Evolutionary conservation across 2,113 vertebrate genomes (phyloP).

Genomic region (Hippocampus comes): DNA sequence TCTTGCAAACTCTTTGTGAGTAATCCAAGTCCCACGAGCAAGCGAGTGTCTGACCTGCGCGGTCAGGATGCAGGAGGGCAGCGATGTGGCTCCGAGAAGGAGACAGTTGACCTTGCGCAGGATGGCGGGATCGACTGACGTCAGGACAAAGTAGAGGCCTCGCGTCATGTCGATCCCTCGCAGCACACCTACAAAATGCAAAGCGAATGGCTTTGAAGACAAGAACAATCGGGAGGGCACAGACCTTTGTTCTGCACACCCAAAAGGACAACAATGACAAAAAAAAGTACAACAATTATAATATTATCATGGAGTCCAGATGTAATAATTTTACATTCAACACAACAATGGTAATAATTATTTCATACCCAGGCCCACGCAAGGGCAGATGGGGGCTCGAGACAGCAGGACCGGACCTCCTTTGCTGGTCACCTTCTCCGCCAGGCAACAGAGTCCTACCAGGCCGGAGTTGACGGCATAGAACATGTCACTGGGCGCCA

Average conservation of each 20-base stretch:
- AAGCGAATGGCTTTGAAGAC: not conserved
- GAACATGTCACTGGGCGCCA: conserved; percentile 83
- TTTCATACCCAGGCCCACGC: conserved; percentile 86
- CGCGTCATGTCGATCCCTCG: conserved; percentile 84
- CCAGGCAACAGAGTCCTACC: conserved; percentile 86
- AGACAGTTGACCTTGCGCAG: conserved; percentile 87
- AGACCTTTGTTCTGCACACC: not conserved
- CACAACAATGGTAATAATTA: not conserved
- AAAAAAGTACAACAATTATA: not conserved
- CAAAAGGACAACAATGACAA: not conserved
- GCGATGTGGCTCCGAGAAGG: conserved; percentile 77
- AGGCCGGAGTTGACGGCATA: conserved; percentile 84
- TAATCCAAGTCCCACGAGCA: too few species aligned
- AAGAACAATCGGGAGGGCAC: not conserved
- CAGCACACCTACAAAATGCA: conserved; percentile 77
- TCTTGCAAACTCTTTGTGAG: not conserved
- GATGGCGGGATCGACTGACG: conserved; percentile 75
- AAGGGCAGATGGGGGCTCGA: conserved; percentile 84
- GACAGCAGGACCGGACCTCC: conserved; percentile 82
- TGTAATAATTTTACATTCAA: not conserved
- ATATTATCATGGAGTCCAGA: not conserved
- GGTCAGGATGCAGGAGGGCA: conserved; percentile 81
- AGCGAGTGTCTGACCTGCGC: conserved; percentile 76
- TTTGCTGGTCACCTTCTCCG: conserved; percentile 73
- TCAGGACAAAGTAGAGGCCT: conserved; percentile 84